These are phyloP conservation scores for Phocides pigmalion DNA, from an alignment of 1,140 invertebrate genomes.

Conservation along the genomic window DNA sequence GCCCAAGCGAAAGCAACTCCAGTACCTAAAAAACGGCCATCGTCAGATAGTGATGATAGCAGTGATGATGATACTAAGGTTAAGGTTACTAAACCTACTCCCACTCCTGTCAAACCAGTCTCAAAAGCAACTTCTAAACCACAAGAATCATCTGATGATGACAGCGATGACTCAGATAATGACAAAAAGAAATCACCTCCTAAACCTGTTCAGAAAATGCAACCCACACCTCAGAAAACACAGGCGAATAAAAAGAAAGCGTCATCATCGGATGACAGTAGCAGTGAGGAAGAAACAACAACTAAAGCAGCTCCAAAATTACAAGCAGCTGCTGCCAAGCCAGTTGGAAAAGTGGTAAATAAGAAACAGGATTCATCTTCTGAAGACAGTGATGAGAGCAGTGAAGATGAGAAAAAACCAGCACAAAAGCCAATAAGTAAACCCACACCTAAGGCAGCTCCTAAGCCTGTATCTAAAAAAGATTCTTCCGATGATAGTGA, in stretches of 20 bases:
- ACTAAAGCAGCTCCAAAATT: conserved; percentile 37
- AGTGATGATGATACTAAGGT: conserved; percentile 31
- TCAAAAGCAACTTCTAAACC: conserved; percentile 25
- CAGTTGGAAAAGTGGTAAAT: conserved; percentile 31
- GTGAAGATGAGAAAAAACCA: conserved; percentile 45
- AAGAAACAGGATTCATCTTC: conserved; percentile 52
- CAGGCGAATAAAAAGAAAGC: conserved; percentile 41
- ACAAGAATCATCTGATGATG: conserved; percentile 42
- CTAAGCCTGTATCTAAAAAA: conserved; percentile 39
- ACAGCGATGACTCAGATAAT: conserved; percentile 48
- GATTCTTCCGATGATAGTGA: conserved; percentile 50
- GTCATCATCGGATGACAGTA: conserved; percentile 48
- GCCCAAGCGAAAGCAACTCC: conserved; percentile 30
- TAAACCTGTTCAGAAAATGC: conserved; percentile 37
- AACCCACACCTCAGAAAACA: conserved; percentile 33
- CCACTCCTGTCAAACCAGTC: conserved; percentile 14
- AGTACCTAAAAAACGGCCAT: conserved; percentile 34
- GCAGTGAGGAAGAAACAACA: conserved; percentile 45
- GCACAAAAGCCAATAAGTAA: conserved; percentile 32
- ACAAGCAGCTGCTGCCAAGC: conserved; percentile 38
- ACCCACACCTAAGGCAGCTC: conserved; percentile 30
- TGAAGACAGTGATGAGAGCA: conserved; percentile 49
- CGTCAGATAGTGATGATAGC: conserved; percentile 38
- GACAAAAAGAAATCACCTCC: conserved; percentile 38
- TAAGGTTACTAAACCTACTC: conserved; percentile 32